A percentile compares a stretch with the other conserved stretches of the same genome.
Evolutionary conservation across 2,797 vertebrate genomes (phyloP).

Genomic region (Todus mexicanus): DNA sequence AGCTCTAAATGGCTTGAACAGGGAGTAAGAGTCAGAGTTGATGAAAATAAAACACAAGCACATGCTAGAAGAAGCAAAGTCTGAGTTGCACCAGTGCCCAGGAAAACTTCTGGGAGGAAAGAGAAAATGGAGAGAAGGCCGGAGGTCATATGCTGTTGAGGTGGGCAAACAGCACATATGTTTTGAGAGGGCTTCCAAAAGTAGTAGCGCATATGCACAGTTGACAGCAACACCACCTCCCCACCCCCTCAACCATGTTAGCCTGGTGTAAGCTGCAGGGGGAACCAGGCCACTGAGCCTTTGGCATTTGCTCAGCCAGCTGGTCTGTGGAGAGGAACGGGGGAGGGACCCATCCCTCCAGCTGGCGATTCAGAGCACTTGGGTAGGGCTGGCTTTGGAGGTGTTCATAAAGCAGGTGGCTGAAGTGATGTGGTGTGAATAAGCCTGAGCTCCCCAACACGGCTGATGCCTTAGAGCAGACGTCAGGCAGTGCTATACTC

Average conservation of each 20-base stretch:
- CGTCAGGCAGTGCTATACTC: not conserved
- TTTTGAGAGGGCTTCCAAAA: not conserved
- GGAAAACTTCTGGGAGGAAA: not conserved
- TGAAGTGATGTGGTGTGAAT: not conserved
- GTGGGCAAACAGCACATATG: not conserved
- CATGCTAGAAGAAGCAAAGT: not conserved
- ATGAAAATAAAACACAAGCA: not conserved
- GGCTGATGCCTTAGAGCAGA: not conserved
- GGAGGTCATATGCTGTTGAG: not conserved
- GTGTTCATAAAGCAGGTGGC: fast-evolving
- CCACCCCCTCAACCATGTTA: not conserved
- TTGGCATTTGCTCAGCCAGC: not conserved
- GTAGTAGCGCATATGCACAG: not conserved
- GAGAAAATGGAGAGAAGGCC: not conserved
- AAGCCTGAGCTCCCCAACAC: not conserved
- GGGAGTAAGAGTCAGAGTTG: not conserved
- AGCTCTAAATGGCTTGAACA: not conserved
- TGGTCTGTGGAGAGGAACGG: not conserved
- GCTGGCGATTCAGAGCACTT: not conserved
- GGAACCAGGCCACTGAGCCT: not conserved
- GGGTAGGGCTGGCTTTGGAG: not conserved
- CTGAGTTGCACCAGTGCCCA: not conserved
- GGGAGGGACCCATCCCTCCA: not conserved
- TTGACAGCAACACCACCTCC: not conserved
- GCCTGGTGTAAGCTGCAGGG: not conserved